Evolutionary conservation across 1,140 invertebrate genomes (phyloP).

Genomic region (Meteorus sp.): DNA sequence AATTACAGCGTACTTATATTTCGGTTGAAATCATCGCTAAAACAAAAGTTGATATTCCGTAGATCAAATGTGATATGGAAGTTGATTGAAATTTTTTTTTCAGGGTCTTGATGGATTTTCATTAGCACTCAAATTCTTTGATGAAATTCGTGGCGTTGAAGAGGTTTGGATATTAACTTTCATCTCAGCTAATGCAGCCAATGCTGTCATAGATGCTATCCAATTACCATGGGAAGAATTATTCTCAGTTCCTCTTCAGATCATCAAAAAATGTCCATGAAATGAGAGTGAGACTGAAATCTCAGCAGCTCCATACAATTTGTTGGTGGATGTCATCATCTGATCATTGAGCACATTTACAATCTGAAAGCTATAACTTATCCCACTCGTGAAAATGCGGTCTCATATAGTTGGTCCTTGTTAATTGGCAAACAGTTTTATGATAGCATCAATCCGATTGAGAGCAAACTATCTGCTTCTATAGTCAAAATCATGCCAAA

Average conservation of each 20-base stretch:
- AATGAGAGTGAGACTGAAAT: neutral
- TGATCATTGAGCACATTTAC: too few relatives aligned
- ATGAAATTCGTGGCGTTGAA: slow-evolving; percentile 45
- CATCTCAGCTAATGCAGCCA: slow-evolving; percentile 42
- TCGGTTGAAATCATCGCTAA: neutral
- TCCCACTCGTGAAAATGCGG: too few relatives aligned
- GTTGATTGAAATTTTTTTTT: slow-evolving; percentile 6
- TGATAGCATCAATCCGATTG: too few relatives aligned
- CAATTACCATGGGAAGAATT: slow-evolving; percentile 55
- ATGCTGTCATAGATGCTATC: slow-evolving; percentile 52
- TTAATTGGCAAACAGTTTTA: too few relatives aligned
- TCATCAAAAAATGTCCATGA: slow-evolving; percentile 34
- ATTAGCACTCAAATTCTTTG: slow-evolving; percentile 48
- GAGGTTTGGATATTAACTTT: slow-evolving; percentile 50
- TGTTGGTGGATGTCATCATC: too few relatives aligned
- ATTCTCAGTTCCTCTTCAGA: slow-evolving; percentile 53
- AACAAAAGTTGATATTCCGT: too few relatives aligned
- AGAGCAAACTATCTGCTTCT: too few relatives aligned
- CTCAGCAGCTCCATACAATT: neutral
- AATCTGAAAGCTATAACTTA: too few relatives aligned
- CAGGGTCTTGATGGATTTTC: slow-evolving; percentile 40
- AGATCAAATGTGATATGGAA: neutral
- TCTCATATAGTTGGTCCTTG: too few relatives aligned
- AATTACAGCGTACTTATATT: neutral
- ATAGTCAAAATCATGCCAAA: too few relatives aligned